phyloP scores from a whole-genome alignment of 2,888 invertebrate genomes.

The Cantharis rufa region DNA sequence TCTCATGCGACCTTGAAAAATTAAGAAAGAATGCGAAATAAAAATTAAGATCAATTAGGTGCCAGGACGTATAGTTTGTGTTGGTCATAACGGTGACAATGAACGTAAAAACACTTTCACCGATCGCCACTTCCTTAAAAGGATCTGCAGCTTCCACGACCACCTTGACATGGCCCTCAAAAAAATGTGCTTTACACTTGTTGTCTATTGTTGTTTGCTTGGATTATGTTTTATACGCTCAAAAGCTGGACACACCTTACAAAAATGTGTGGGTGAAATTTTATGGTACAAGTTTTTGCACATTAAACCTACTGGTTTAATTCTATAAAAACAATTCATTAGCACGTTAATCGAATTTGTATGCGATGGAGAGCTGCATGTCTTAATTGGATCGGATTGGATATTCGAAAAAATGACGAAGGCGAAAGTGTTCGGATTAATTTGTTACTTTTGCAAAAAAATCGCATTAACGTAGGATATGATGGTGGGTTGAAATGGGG shows the following conservation, averaged over 20 bases:
- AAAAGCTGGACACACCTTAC: slow-evolving; percentile 19
- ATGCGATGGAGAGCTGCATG: background rate
- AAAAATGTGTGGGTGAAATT: slow-evolving; percentile 15
- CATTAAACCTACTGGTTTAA: background rate
- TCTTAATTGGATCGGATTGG: background rate
- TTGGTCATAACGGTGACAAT: background rate
- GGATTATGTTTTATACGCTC: slow-evolving; percentile 11
- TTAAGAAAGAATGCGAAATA: background rate
- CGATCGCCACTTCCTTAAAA: slow-evolving; percentile 44
- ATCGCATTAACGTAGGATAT: background rate
- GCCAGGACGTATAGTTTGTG: slow-evolving; percentile 8
- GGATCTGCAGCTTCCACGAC: slow-evolving; percentile 41
- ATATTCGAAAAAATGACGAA: background rate
- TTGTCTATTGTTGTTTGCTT: slow-evolving; percentile 17
- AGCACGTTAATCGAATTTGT: background rate
- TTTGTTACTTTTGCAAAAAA: background rate
- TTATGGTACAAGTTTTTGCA: slow-evolving; percentile 18
- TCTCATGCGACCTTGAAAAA: background rate
- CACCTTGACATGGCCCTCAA: slow-evolving; percentile 42
- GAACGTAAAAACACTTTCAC: slow-evolving; percentile 40
- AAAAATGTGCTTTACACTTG: slow-evolving; percentile 33
- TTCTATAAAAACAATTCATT: background rate
- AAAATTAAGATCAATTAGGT: slow-evolving; percentile 10
- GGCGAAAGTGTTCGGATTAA: background rate
- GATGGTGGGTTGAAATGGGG: background rate